These are phyloP conservation scores for Lagenorhynchus albirostris DNA, from an alignment of 2,113 vertebrate species.

Conservation along the genomic window DNA sequence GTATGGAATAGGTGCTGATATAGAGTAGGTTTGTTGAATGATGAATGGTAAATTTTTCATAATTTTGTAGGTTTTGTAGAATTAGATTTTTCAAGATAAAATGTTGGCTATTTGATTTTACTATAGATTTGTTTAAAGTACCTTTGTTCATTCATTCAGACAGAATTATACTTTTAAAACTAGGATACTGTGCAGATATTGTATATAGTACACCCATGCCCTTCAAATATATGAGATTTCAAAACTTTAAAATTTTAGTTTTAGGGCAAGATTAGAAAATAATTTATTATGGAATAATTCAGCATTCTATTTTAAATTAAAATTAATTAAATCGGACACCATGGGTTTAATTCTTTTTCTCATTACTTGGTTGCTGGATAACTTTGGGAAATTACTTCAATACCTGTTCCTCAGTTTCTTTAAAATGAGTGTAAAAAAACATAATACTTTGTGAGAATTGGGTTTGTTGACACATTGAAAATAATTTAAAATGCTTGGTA, in stretches of 20 bases:
- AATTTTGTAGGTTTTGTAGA: neutral
- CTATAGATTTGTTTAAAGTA: neutral
- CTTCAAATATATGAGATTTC: neutral
- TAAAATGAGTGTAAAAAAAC: neutral
- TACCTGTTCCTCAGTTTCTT: neutral
- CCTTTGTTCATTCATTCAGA: neutral
- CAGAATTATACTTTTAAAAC: neutral
- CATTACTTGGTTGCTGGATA: neutral
- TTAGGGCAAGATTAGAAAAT: neutral
- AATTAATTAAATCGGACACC: neutral
- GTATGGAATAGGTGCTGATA: neutral
- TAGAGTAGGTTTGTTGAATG: neutral
- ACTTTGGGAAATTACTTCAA: neutral
- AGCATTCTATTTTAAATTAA: neutral
- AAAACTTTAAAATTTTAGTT: neutral
- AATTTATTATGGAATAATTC: neutral
- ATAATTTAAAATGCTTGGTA: neutral
- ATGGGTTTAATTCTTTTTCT: neutral
- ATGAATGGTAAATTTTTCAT: neutral
- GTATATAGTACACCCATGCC: neutral
- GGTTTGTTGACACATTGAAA: neutral
- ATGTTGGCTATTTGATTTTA: neutral
- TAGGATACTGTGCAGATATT: neutral
- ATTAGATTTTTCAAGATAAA: neutral
- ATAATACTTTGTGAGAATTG: neutral